These are phyloP conservation scores for Siniperca obscura DNA, from an alignment of 2,797 vertebrate genomes.

Conservation along the genomic window DNA sequence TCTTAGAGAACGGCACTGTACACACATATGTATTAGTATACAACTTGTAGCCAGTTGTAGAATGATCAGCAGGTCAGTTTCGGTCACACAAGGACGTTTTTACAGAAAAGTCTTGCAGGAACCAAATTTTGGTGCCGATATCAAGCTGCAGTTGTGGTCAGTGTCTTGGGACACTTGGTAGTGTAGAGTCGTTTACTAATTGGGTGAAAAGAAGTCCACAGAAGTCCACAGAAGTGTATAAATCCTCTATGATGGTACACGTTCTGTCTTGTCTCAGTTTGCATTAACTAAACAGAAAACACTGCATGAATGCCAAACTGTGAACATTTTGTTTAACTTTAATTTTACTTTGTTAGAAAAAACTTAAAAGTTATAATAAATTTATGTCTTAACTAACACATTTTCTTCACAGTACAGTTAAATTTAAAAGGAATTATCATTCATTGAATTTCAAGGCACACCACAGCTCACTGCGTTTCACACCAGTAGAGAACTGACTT, in stretches of 20 bases:
- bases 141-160: background rate
- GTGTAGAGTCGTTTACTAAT: background rate
- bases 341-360: background rate
- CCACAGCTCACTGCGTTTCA: conserved; percentile 11
- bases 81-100: background rate
- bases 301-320: conserved; percentile 3
- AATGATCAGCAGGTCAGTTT: background rate
- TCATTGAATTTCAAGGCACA: conserved; percentile 9
- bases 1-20: background rate
- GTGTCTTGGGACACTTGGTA: background rate
- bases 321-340: background rate
- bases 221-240: background rate
- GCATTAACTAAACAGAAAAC: conserved; percentile 7
- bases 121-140: background rate
- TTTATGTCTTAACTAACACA: too few relatives aligned
- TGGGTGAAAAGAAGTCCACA: background rate
- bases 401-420: background rate
- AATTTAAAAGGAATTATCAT: background rate
- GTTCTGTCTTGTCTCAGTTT: background rate
- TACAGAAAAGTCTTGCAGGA: background rate
- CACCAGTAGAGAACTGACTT: conserved; percentile 10
- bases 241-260: background rate
- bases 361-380: background rate
- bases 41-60: background rate
- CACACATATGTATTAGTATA: background rate